A percentile compares a stretch with the other conserved stretches of the same genome.
phyloP scores from a whole-genome alignment of 2,113 vertebrate species.

The Oryzias javanicus region DNA sequence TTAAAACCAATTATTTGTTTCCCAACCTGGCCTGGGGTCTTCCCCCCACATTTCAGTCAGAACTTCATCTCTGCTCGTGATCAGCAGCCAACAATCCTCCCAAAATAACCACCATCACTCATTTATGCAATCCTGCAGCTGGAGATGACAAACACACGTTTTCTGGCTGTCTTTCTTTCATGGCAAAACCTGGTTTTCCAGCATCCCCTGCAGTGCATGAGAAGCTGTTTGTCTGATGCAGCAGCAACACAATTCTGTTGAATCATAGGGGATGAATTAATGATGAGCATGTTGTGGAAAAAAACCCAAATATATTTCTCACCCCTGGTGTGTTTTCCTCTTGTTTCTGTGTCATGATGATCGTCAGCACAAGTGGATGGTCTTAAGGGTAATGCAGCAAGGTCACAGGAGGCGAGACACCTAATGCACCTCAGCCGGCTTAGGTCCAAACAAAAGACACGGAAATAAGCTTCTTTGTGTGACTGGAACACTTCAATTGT shows the following conservation, averaged over 20 bases:
- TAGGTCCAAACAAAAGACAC: slow-evolving; percentile 20
- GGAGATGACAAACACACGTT: neutral
- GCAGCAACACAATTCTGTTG: neutral
- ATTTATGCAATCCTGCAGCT: neutral
- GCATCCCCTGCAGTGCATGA: slow-evolving; percentile 1
- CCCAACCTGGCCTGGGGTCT: too few relatives aligned
- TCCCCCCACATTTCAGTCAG: too few relatives aligned
- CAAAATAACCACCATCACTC: neutral
- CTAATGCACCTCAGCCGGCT: slow-evolving; percentile 18
- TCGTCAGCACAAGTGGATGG: neutral
- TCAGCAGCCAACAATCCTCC: too few relatives aligned
- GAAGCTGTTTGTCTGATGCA: slow-evolving; percentile 4
- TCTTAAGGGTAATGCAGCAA: slow-evolving; percentile 26
- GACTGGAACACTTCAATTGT: neutral
- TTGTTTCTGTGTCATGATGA: neutral
- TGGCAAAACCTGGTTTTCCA: neutral
- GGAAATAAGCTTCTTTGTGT: slow-evolving; percentile 22
- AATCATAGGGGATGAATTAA: neutral
- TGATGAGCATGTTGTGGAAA: neutral
- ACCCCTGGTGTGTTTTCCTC: neutral
- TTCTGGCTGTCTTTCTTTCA: slow-evolving; percentile 1
- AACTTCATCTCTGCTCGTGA: too few relatives aligned
- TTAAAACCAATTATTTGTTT: too few relatives aligned
- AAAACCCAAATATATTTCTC: neutral
- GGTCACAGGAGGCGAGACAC: slow-evolving; percentile 28